Conservation (phyloP, 2,888 invertebrate genomes). For the Cylindroiulus punctatus region DNA sequence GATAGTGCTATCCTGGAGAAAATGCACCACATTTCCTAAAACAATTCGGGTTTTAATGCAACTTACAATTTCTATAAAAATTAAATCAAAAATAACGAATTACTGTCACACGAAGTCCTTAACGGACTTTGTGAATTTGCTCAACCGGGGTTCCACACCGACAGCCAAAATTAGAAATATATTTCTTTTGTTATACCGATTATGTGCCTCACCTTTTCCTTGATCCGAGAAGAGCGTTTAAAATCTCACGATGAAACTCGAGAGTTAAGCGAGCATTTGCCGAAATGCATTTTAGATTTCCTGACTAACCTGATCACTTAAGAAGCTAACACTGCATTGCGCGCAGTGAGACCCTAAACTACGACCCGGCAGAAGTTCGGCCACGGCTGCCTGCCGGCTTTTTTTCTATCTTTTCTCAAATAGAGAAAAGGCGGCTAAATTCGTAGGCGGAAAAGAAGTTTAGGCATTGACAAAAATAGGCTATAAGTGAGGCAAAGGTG, state of each 20-base stretch:
- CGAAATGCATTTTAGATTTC: constrained; percentile 31
- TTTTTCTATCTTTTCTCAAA: background rate
- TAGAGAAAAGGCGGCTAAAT: background rate
- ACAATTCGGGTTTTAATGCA: background rate
- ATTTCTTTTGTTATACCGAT: background rate
- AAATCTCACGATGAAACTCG: background rate
- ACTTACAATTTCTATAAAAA: too few species aligned
- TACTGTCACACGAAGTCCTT: too few species aligned
- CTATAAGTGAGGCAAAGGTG: background rate
- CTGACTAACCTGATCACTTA: constrained; percentile 57
- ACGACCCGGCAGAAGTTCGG: constrained; percentile 32
- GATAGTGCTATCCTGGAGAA: background rate
- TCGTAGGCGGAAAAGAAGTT: background rate
- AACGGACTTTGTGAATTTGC: background rate
- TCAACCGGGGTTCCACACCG: too few species aligned
- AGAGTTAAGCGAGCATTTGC: background rate
- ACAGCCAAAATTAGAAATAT: background rate
- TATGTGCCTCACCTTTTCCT: constrained; percentile 52
- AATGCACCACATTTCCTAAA: constrained; percentile 1
- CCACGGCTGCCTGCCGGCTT: background rate
- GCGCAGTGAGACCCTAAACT: constrained; percentile 61
- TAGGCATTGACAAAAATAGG: background rate
- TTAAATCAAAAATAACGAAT: too few species aligned
- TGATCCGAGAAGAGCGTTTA: constrained; percentile 1
- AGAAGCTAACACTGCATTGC: constrained; percentile 62